phyloP scores from a whole-genome alignment of 2,113 vertebrate genomes.

The Rhagologus leucostigma region DNA sequence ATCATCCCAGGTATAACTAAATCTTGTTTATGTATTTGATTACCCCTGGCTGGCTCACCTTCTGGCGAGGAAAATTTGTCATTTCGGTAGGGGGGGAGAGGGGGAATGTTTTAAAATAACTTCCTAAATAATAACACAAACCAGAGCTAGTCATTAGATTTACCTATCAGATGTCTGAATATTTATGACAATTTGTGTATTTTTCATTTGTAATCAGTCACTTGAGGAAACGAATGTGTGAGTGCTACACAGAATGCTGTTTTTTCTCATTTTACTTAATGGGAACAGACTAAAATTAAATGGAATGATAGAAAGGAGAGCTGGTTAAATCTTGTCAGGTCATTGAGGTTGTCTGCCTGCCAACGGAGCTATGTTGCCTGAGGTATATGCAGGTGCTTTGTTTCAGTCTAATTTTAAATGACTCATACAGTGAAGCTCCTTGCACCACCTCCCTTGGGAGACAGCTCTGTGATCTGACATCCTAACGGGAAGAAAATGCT shows the following conservation, averaged over 20 bases:
- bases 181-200: neutral
- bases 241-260: neutral
- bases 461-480: neutral
- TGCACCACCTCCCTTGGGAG: conserved; percentile 3
- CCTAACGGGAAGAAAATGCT: neutral
- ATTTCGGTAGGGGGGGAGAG: neutral
- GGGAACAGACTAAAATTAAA: conserved; percentile 18
- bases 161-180: conserved; percentile 4
- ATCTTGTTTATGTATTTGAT: conserved; percentile 32
- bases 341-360: conserved; percentile 18
- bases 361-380: neutral
- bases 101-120: neutral
- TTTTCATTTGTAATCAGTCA: conserved; percentile 35
- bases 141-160: neutral
- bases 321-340: conserved; percentile 29
- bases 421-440: neutral
- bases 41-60: conserved; percentile 24
- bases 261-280: conserved; percentile 31
- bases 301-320: neutral
- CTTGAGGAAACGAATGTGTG: neutral
- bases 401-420: conserved; percentile 47
- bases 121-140: conserved; percentile 14
- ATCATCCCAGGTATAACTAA: conserved; percentile 21
- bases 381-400: conserved; percentile 40
- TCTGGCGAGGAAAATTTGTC: neutral